phyloP scores from a whole-genome alignment of 2,888 invertebrate genomes.

The Callinectes sapidus region DNA sequence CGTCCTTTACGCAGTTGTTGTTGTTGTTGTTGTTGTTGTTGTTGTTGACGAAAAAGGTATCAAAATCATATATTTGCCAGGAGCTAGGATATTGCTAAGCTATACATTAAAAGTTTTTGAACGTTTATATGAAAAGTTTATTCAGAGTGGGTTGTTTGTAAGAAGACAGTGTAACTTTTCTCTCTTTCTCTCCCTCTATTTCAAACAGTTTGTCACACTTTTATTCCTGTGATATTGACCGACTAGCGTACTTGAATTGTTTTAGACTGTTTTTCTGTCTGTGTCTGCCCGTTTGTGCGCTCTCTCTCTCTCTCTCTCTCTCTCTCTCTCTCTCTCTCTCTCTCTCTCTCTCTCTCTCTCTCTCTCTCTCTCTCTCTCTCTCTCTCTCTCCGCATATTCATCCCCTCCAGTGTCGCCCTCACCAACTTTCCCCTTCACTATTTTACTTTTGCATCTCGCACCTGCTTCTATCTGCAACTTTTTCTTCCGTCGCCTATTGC shows the following conservation, averaged over 20 bases:
- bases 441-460: neutral
- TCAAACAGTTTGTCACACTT: neutral
- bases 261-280: neutral
- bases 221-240: neutral
- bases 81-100: neutral
- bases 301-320: neutral
- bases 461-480: neutral
- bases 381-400: neutral
- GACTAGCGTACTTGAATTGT: neutral
- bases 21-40: neutral
- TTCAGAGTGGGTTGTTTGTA: neutral
- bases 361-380: neutral
- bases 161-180: neutral
- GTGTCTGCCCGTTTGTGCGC: neutral
- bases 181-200: neutral
- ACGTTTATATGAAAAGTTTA: slow-evolving; percentile 12
- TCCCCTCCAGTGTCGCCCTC: neutral
- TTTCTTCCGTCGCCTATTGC: neutral
- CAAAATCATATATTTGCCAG: neutral
- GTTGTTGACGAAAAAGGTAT: neutral
- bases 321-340: neutral
- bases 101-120: slow-evolving; percentile 20
- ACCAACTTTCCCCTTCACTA: neutral
- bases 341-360: neutral
- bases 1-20: neutral